These are phyloP conservation scores for Trichomalopsis sarcophagae DNA, from an alignment of 1,140 invertebrate species.

Conservation along the genomic window DNA sequence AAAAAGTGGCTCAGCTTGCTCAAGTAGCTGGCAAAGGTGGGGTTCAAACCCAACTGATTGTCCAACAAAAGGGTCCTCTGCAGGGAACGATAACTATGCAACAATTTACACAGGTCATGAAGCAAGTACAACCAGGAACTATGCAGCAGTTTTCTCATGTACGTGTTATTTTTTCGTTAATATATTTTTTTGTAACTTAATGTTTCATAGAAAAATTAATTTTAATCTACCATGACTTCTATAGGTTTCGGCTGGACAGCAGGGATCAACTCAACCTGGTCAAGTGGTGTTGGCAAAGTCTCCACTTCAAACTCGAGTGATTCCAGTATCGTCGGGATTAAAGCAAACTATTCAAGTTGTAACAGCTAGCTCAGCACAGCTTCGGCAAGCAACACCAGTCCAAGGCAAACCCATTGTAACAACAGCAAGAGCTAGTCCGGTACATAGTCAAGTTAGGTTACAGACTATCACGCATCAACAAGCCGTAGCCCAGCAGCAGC, in stretches of 20 bases:
- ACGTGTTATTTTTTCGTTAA: slow-evolving; percentile 52
- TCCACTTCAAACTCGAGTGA: slow-evolving; percentile 72
- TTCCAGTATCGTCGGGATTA: slow-evolving; percentile 72
- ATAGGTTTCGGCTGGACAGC: slow-evolving; percentile 68
- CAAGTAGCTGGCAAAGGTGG: slow-evolving; percentile 75
- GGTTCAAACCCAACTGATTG: slow-evolving; percentile 78
- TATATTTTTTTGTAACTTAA: slow-evolving; percentile 29
- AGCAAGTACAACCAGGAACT: slow-evolving; percentile 76
- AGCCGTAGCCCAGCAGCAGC: slow-evolving; percentile 45
- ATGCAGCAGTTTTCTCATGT: slow-evolving; percentile 76
- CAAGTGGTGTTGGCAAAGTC: slow-evolving; percentile 72
- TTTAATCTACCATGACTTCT: slow-evolving; percentile 49
- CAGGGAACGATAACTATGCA: slow-evolving; percentile 83
- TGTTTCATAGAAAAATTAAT: slow-evolving; percentile 3
- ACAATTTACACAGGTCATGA: slow-evolving; percentile 86
- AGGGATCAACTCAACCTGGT: slow-evolving; percentile 63
- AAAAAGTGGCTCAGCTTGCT: slow-evolving; percentile 78
- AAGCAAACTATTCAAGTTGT: slow-evolving; percentile 79
- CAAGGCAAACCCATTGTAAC: slow-evolving; percentile 70
- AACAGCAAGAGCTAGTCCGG: slow-evolving; percentile 68
- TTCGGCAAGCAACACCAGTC: slow-evolving; percentile 66
- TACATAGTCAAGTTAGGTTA: slow-evolving; percentile 70
- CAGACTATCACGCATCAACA: slow-evolving; percentile 68
- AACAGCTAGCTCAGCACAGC: slow-evolving; percentile 67
- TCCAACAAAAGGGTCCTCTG: slow-evolving; percentile 80